Evolutionary conservation across 2,113 vertebrate genomes (phyloP).

Genomic region (Guaruba guarouba): DNA sequence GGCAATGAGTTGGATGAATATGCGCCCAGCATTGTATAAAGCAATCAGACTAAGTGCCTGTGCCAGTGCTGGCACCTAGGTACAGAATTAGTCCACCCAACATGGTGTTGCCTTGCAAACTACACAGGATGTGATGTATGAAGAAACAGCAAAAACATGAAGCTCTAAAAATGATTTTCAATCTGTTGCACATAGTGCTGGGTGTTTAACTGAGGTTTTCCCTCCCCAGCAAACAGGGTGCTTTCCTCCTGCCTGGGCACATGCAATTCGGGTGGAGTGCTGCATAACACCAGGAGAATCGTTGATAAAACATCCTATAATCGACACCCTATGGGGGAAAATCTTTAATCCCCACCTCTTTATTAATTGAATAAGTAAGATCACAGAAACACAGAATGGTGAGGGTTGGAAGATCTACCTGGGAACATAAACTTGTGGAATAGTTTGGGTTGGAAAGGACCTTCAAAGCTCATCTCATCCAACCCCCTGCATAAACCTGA

Average conservation of each 20-base stretch:
- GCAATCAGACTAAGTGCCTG: neutral
- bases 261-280: neutral
- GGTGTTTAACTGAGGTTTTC: neutral
- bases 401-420: neutral
- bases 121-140: rapidly evolving
- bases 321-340: neutral
- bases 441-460: neutral
- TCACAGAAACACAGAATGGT: neutral
- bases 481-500: neutral
- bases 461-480: neutral
- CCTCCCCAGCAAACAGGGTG: neutral
- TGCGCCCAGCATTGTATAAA: neutral
- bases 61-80: neutral
- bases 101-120: neutral
- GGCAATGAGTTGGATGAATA: neutral
- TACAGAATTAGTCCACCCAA: neutral
- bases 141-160: neutral
- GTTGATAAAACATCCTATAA: neutral
- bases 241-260: neutral
- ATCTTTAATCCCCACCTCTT: neutral
- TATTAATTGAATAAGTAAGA: neutral
- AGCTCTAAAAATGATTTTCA: neutral
- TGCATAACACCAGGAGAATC: neutral
- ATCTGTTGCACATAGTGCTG: neutral
- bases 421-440: neutral